Base-by-base conservation (phyloP, 2,113 vertebrate genomes). In the Vanacampus margaritifer region DNA sequence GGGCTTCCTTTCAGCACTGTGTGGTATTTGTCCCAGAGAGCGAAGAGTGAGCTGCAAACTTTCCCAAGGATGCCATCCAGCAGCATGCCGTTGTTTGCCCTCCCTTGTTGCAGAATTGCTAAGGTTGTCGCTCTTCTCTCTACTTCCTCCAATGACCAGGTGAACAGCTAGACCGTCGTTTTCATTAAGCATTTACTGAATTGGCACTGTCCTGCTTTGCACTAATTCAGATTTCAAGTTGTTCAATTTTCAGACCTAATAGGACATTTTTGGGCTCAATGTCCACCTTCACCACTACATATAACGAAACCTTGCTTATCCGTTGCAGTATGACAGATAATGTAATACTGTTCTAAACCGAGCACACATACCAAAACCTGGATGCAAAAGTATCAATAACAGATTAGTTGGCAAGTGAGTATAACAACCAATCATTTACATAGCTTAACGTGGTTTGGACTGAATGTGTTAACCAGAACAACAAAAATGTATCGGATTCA, bases 21-120 rank as follows among this genome's bases (percentile, higher is more conserved):
- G 92, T 88, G 92, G 89, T 92, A 91, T 93, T 91, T 91, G 85
- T 93, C 89, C 90, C 88, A 90, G 85, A 85, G 88, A 91, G 82
- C 79, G 81, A 79, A 83, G 83, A 70, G 76, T 2, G 79, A 91
- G 87, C 88, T 90, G 90, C 90, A 92, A 91, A 92, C 90, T 92
- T 93, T 93, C 92, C 90, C 91, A 93, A 89, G 90, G 89, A 90
- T 90, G 87, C 85, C 86, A 89, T 87, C 75, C 81, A 88, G 89
- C 90, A 90, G 81, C 90, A 89, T 81, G 72, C 76, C 84, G 62
- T 80, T 81, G 80, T 57, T 76, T 69, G 24, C 72, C 73, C 84
- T 85, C 75, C 67, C 74, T 83, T 71, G 66, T 54, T 50, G 65
- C 62, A 69, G 62, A 79, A 71, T 63, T 76, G 45, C 46, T 70